phyloP scores from a whole-genome alignment of 2,113 vertebrate genomes.

The Ahaetulla prasina region DNA sequence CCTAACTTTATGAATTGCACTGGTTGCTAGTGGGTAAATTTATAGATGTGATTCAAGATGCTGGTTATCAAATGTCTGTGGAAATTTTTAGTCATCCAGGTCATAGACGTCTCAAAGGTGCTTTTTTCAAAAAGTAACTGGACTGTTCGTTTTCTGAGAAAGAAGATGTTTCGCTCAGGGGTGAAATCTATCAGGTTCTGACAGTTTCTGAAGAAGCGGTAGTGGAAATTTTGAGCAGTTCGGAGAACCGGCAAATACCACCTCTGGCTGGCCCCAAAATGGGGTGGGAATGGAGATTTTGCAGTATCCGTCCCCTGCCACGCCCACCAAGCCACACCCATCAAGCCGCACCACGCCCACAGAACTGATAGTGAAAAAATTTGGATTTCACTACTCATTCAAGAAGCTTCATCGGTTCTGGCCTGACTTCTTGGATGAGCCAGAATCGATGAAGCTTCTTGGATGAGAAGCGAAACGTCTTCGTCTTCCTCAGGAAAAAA shows the following conservation, averaged over 20 bases:
- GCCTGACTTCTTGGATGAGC: neutral
- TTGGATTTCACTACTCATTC: too few relatives aligned
- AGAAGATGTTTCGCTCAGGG: neutral
- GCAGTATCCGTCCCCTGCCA: too few relatives aligned
- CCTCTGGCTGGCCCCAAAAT: too few relatives aligned
- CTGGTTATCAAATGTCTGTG: neutral
- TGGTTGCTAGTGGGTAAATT: neutral
- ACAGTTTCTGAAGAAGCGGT: too few relatives aligned
- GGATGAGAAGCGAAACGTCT: neutral
- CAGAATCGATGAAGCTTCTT: neutral
- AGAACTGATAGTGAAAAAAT: too few relatives aligned
- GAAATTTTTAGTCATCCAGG: neutral
- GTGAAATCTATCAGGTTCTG: too few relatives aligned
- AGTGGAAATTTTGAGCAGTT: too few relatives aligned
- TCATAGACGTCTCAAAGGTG: neutral
- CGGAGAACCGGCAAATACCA: too few relatives aligned
- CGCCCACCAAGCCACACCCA: too few relatives aligned
- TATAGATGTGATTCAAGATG: neutral
- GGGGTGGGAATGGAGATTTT: too few relatives aligned
- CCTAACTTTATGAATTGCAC: neutral
- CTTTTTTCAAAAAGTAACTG: neutral
- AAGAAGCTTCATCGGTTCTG: neutral
- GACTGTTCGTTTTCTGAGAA: neutral
- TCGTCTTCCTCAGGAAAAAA: neutral
- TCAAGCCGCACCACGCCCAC: too few relatives aligned